Evolutionary conservation across 1,140 invertebrate species (phyloP).

Genomic region (Lysiphlebus fabarum): DNA sequence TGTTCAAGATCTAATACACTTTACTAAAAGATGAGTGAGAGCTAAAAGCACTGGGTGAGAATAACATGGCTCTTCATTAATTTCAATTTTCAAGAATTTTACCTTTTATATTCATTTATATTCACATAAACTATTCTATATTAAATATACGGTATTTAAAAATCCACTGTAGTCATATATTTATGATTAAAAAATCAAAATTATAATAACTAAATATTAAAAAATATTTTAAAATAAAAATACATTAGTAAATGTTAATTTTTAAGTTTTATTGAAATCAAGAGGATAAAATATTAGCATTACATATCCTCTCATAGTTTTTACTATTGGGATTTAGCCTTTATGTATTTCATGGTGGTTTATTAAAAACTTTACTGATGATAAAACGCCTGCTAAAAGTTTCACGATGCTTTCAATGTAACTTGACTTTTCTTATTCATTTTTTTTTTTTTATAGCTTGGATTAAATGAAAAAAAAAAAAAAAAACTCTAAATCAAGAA

Average conservation of each 20-base stretch:
- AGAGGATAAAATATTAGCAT: conserved; percentile 13
- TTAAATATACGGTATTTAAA: too few species aligned
- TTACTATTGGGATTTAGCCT: not conserved
- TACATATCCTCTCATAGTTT: not conserved
- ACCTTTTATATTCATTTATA: conserved; percentile 25
- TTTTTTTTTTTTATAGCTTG: not conserved
- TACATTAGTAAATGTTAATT: conserved; percentile 4
- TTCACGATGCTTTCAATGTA: not conserved
- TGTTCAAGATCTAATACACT: conserved; percentile 25
- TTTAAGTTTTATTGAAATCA: conserved; percentile 21
- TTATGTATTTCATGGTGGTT: conserved; percentile 18
- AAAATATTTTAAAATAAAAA: conserved; percentile 4
- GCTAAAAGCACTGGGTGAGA: conserved; percentile 21
- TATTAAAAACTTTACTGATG: conserved; percentile 19
- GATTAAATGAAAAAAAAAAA: not conserved
- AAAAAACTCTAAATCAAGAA: too few species aligned
- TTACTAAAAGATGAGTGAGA: conserved; percentile 25
- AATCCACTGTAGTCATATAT: too few species aligned
- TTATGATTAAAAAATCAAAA: conserved; percentile 6
- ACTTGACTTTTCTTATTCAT: not conserved
- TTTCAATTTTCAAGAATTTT: conserved; percentile 54
- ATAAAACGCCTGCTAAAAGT: conserved; percentile 19
- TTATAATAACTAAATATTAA: conserved; percentile 2
- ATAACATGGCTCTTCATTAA: conserved; percentile 48
- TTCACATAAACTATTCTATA: not conserved